Base-by-base conservation (phyloP, 2,797 vertebrate species). In the Thalassophryne amazonica region DNA sequence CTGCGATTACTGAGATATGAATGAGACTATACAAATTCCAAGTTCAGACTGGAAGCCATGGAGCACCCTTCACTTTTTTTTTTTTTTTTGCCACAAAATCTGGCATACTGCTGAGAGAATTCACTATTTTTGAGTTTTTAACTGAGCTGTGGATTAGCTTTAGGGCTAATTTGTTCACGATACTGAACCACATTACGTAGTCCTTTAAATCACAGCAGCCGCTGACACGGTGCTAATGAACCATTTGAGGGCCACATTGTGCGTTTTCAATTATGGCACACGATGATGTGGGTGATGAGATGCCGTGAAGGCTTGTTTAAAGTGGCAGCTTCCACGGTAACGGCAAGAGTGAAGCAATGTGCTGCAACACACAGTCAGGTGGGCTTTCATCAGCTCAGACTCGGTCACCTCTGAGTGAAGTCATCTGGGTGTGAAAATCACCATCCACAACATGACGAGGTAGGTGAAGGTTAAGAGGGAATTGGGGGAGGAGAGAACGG, bases 401-500 rank as follows among this genome's bases (percentile, higher is more conserved):
- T n/a, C n/a, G n/a, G n/a, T 60, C 49, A 30, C 54, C 45, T 59
- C 54, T 42, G 53, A 59, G 64, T 29, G 9, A 46, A 42, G 49
- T 69, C 73, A 66, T 78, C 37, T 28, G 74, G 70, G 71, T 36
- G 46, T 25, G 38, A 43, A 55, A 46, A 57, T 46, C n/a, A n/a
- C 43, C 45, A 51, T 55, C 57, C 51, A 36, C 7, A 7, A 57
- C 66, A 67, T 77, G 60, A 79, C 71, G 69, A 41, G 64, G 45
- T 17, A 39, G 67, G 69, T 74, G 69, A 70, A 59, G 39, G 56
- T 49, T 57, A 28, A 31, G 55, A 55, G 47, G 59, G 70, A 57
- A 65, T 19, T 62, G 74, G 61, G 61, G 70, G 74, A 68, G 73
- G 55, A 66, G 57, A 41, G 52, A 64, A 45, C 48, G 23, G 39